Evolutionary conservation across 2,888 invertebrate genomes (phyloP), one percentile per base, ranked within the genome.

Genomic region (Argyresthia albistria): DNA sequence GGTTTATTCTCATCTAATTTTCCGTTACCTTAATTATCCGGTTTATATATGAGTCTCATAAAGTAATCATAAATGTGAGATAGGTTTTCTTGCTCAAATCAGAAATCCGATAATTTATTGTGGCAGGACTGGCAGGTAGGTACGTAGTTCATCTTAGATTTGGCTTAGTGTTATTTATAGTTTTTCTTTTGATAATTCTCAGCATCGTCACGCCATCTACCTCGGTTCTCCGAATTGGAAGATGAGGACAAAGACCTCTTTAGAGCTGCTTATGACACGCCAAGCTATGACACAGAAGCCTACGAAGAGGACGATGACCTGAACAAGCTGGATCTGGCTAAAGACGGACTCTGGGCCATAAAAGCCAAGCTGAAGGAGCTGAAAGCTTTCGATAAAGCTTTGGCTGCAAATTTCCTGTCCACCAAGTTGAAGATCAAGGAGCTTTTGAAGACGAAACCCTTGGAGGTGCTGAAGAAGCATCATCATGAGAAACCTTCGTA

Each of bases 381-480:
- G 8, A 80, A 79, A 56, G 80, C 75, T 0, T 82, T 86, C 56
- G 75, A 80, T 54, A 83, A 80, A 50, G 82, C 84, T 1, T 59
- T 87, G 43, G 76, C 73, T 0, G 83, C 82, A 0, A 82, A 80
- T 56, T 63, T 87, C 51, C 60, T 83, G 35, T 58, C 73, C 0
- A 82, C 84, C 0, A 84, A 83, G 56, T 57, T 84, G 2, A 78
- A 78, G 57, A 57, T 87, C 4, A 84, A 87, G 52, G 81, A 84
- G 36, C 54, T 86, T 8, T 37, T 81, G 8, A 66, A 65, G 1
- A 66, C 70, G 43, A 71, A 73, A 15, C 51, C 73, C 48, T 58
- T 60, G 9, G 56, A 65, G 7, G 54, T 76, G 46, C 12, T 36
- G 35, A 73, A 75, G 57, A 77, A 73, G 52, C 74, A 78, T 50